Evolutionary conservation across 2,113 vertebrate genomes (phyloP), one percentile per base, ranked within the genome.

Genomic region (Heterotis niloticus): DNA sequence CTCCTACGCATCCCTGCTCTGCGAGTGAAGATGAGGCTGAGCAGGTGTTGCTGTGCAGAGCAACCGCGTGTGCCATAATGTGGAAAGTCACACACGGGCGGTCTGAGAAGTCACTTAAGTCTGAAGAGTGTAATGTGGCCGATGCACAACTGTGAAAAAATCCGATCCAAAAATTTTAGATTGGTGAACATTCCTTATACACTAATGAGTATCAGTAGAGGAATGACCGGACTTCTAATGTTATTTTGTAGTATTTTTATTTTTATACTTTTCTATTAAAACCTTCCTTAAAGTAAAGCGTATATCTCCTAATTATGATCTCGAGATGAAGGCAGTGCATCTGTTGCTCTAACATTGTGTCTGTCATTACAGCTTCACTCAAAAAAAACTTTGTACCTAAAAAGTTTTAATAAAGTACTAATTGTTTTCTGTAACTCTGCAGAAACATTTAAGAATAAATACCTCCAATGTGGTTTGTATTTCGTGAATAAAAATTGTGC

Each of bases 291-390:
- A 24, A n/a, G 5, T 66, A 66, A 80, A 82, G 79, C 78, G 64
- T 75, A 66, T 73, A 62, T 16, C 76, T 78, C 60, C 69, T 76
- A 81, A 79, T 83, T 79, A 52, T 72, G 13, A 59, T 54, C 60
- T 59, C 5, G 75, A 73, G 78, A 67, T 76, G 51, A 76, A 79
- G 34, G 64, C 78, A 83, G 68, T 84, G 77, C 76, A 80, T 81
- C 81, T 57, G 17, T 81, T 83, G 84, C 70, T 83, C 84, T 82
- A 83, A 84, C 78, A 77, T 76, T 80, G 28, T 26, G 69, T 56
- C 57, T 76, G 80, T 84, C 82, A 80, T 82, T 81, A 77, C 28
- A 34, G 79, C 59, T 84, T 82, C 16, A 68, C 60, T 77, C 5
- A 75, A 81, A 66, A 5, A 23, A 29, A 76, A 76, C 77, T 77